These are phyloP conservation scores for Dromaius novaehollandiae DNA, from an alignment of 2,113 vertebrate genomes.

Conservation along the genomic window DNA sequence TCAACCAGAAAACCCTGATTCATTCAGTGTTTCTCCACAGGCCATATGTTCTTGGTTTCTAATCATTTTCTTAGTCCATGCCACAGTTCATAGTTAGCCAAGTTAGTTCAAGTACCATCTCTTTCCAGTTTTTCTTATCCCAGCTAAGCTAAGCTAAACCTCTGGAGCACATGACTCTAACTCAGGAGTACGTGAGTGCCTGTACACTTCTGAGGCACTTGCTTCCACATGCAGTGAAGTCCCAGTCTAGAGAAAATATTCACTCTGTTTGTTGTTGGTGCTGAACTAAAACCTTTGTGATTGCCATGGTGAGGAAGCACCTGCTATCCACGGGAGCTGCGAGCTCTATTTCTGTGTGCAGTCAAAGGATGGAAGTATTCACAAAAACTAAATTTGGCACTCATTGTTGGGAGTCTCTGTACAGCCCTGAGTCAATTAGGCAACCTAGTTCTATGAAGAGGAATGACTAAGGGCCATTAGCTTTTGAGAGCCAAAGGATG, in stretches of 20 bases:
- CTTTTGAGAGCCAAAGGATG: slow-evolving; percentile 12
- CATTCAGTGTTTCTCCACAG: not conserved
- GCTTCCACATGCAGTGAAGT: not conserved
- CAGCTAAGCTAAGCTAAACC: not conserved
- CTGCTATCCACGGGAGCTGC: not conserved
- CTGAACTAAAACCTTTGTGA: not conserved
- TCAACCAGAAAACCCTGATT: not conserved
- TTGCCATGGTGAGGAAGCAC: not conserved
- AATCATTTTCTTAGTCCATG: not conserved
- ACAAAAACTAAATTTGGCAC: slow-evolving; percentile 15
- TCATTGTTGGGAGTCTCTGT: not conserved
- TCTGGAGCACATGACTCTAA: not conserved
- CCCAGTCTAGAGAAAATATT: not conserved
- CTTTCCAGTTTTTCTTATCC: not conserved
- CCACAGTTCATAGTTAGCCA: not conserved
- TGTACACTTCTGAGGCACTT: not conserved
- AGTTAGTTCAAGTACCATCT: not conserved
- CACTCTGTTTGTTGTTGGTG: not conserved
- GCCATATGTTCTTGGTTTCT: not conserved
- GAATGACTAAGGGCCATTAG: not conserved
- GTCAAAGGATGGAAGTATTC: not conserved
- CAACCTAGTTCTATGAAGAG: not conserved
- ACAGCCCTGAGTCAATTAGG: not conserved
- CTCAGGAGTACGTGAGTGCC: not conserved
- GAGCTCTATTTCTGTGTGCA: not conserved